Base-by-base conservation (phyloP, 1,140 invertebrate species). In the Nasonia longicornis region DNA sequence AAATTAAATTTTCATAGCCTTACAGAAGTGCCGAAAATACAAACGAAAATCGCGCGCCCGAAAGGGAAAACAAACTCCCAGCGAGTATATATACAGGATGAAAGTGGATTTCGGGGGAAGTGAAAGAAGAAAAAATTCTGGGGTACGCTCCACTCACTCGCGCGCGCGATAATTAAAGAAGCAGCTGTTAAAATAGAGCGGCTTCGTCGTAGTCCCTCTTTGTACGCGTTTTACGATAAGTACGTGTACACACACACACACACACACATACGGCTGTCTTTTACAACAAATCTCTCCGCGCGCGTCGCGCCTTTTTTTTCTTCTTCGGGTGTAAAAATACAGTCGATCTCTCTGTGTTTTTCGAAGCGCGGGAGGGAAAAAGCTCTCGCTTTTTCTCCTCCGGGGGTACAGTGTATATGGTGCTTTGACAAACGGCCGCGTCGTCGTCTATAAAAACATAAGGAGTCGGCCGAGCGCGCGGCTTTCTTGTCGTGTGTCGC, bases 121-220 rank as follows among this genome's bases (percentile, higher is more conserved):
- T 2, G 45, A 64, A 16, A 64, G 63, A 6, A 64, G n/a, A 66
- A 66, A n/a, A 66, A 26, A 66, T 66, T 26, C n/a, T 26, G 26
- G 63, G 63, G 22, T 4, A 16, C 63, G 63, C 63, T 22, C 63
- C 6, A 22, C 22, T n/a, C 52, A 4, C 26, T 26, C 26, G 26
- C 48, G 48, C 48, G 16, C 78, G 75, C 67, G 77, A 83, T 82
- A 77, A 82, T 82, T 84, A 79, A 82, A 79, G 52, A 58, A 58
- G 73, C 83, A 82, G 78, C 78, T 84, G 77, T 84, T 79, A 80
- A 82, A 82, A 84, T 79, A 84, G 73, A 72, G 77, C 70, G 45
- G 26, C 26, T 26, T 58, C 66, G 11, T 69, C 22, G 7, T 20
- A 10, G 20, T 48, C 38, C 70, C 35, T 70, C 69, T 38, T 82